Base-by-base conservation (phyloP, 2,113 vertebrate species). In the Ranitomeya variabilis region DNA sequence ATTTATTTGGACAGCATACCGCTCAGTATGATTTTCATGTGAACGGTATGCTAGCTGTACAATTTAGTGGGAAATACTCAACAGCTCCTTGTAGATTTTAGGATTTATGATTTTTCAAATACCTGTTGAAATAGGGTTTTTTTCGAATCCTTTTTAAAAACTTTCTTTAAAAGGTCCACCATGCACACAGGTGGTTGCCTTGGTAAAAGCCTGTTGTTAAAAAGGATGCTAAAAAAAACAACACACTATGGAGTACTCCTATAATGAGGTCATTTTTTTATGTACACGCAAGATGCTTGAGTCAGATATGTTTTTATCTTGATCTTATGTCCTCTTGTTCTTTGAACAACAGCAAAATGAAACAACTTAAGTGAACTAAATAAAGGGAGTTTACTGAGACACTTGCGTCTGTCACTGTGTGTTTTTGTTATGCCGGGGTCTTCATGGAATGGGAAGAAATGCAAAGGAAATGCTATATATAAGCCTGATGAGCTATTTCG, bases 1-100 rank as follows among this genome's bases (percentile, higher is more conserved):
- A 96, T 96, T 96, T 96, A 96, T 96, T 96, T 96, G 95, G 94
- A 95, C 87, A 80, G 95, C 95, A 95, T 95, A 95, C 95, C 94
- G 92, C 95, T 94, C 92, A 93, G 94, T 95, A 94, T 95, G 95
- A 95, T 95, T 85, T 84, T 93, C 95, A 95, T 95, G 95, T 95
- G 94, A 94, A 93, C 95, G 95, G 95, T 95, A 95, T 96, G 95
- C 95, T 94, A 95, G 94, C 93, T 95, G 95, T 96, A 96, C 93
- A 95, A 93, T 95, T 96, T 95, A 96, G 95, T 94, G 92, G 92
- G 92, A 94, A 95, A 92, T 96, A 95, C 94, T 95, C 95, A 94
- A 92, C 95, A 96, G 93, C 92, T 95, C 95, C 94, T 93, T 12
- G 92, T 94, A 95, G 94, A 94, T 92, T 94, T 93, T 94, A 94